Evolutionary conservation across 2,113 vertebrate genomes (phyloP).

Genomic region (Hirundichthys speculiger): DNA sequence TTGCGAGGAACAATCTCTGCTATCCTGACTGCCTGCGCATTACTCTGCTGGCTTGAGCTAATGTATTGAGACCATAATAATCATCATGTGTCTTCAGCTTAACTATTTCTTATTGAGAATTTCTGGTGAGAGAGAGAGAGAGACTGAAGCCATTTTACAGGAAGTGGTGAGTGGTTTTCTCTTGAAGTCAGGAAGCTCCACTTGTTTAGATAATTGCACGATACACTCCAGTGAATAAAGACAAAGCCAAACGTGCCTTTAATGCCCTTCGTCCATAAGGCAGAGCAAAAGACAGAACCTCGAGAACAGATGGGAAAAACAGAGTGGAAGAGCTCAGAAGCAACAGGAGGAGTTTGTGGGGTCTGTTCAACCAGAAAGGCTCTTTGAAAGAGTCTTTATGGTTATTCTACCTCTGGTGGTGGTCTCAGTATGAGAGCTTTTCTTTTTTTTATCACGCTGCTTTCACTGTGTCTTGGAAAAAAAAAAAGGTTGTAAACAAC

Average conservation of each 20-base stretch:
- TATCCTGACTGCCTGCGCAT: not conserved
- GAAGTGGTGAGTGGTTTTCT: conserved; percentile 24
- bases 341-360: conserved; percentile 64
- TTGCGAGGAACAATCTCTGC: conserved; percentile 12
- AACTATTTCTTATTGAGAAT: not conserved
- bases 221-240: conserved; percentile 29
- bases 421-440: conserved; percentile 61
- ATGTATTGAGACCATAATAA: not conserved
- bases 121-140: not conserved
- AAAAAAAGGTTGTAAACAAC: conserved; percentile 65
- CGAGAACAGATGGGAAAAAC: conserved; percentile 74
- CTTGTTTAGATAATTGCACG: conserved; percentile 47
- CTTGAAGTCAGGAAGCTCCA: conserved; percentile 34
- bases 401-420: conserved; percentile 64
- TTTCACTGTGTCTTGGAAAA: conserved; percentile 64
- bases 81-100: conserved; percentile 1
- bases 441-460: conserved; percentile 58
- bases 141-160: not conserved
- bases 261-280: conserved; percentile 61
- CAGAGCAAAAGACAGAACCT: conserved; percentile 48
- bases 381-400: conserved; percentile 63
- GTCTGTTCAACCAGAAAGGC: conserved; percentile 51
- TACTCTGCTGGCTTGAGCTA: not conserved
- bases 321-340: conserved; percentile 49
- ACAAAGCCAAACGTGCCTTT: conserved; percentile 66